Conservation (phyloP, 2,113 vertebrate species). For the Hiodon alosoides region DNA sequence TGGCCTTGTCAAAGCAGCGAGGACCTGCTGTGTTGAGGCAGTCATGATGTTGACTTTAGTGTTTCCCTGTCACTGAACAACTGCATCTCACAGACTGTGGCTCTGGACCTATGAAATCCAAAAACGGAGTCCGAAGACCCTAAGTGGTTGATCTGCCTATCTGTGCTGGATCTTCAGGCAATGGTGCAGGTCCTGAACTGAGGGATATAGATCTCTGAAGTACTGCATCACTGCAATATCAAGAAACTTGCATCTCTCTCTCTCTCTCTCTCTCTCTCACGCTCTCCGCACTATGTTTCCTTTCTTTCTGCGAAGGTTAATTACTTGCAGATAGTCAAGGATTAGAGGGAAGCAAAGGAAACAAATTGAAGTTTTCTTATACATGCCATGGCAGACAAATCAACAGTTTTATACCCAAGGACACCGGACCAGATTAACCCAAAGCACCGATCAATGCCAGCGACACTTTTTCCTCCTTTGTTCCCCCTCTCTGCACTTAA, state of each 20-base stretch:
- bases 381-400: constrained; percentile 59
- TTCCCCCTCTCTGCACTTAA: constrained; percentile 30
- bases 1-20: too few relatives aligned
- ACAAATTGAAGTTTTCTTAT: constrained; percentile 65
- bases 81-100: not conserved
- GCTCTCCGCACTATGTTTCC: constrained; percentile 39
- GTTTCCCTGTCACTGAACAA: not conserved
- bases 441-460: constrained; percentile 51
- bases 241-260: not conserved
- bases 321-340: constrained; percentile 75
- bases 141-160: not conserved
- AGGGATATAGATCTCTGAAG: not conserved
- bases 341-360: constrained; percentile 64
- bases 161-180: not conserved
- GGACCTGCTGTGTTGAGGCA: too few relatives aligned
- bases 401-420: constrained; percentile 56
- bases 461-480: constrained; percentile 19
- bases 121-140: constrained; percentile 1
- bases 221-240: not conserved
- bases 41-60: not conserved
- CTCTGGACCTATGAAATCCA: constrained; percentile 2
- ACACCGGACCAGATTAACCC: constrained; percentile 61
- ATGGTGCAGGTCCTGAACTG: not conserved
- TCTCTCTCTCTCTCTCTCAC: constrained; percentile 49
- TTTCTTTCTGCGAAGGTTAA: constrained; percentile 69